These are phyloP conservation scores for Ricordea florida DNA, from an alignment of 92 coral and sea anemone genomes.

Conservation along the genomic window DNA sequence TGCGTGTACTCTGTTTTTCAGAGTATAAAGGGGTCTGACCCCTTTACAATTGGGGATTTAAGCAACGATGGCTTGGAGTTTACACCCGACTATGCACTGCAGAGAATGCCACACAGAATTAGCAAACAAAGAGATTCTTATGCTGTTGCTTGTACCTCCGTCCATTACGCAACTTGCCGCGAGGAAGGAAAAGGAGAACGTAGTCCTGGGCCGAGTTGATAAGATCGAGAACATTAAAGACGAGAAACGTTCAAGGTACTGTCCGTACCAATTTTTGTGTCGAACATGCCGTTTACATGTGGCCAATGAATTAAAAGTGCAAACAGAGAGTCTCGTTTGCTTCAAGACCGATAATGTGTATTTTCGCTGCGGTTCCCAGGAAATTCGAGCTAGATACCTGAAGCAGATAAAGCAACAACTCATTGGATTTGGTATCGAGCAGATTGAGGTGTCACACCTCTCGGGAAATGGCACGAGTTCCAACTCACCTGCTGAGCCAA, in stretches of 20 bases:
- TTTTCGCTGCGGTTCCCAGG: slow-evolving; percentile 7
- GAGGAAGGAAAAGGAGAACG: slow-evolving; percentile 31
- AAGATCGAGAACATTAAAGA: slow-evolving; percentile 31
- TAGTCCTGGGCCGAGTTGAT: slow-evolving; percentile 12
- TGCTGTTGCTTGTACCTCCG: slow-evolving; percentile 70
- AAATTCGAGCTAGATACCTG: slow-evolving; percentile 54
- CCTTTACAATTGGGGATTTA: too few relatives aligned
- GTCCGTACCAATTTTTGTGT: slow-evolving; percentile 65
- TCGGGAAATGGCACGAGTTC: too few relatives aligned
- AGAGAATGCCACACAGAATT: slow-evolving; percentile 37
- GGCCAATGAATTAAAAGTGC: slow-evolving; percentile 51
- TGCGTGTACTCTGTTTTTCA: too few relatives aligned
- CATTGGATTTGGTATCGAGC: too few relatives aligned
- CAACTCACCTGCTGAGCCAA: not conserved
- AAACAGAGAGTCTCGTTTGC: slow-evolving; percentile 53
- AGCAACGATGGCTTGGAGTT: not conserved
- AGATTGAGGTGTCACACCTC: too few relatives aligned
- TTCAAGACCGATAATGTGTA: slow-evolving; percentile 62
- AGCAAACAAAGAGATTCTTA: slow-evolving; percentile 52
- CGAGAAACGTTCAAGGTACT: slow-evolving; percentile 45
- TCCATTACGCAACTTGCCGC: slow-evolving; percentile 65
- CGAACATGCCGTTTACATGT: slow-evolving; percentile 45
- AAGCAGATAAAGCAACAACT: slow-evolving; percentile 29
- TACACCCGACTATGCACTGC: slow-evolving; percentile 38
- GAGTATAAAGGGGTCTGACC: too few relatives aligned